A percentile compares a stretch with the other conserved stretches of the same genome.
Conservation (phyloP, 1,140 invertebrate genomes). For the Philaenus spumarius region DNA sequence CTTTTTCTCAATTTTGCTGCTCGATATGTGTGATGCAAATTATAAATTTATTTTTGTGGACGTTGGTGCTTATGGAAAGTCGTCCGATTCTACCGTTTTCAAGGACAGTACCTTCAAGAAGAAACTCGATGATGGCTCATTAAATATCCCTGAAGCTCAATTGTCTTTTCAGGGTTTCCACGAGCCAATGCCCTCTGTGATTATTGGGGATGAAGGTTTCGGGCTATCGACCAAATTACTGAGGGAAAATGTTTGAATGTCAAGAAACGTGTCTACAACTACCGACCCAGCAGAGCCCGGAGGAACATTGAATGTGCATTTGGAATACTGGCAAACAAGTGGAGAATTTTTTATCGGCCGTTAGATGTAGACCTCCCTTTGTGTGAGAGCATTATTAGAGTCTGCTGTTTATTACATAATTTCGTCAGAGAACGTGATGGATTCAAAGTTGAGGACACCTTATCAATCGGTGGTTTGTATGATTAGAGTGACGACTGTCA, state of each 20-base stretch:
- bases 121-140: background rate
- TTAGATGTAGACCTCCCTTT: constrained; percentile 27
- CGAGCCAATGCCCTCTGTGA: background rate
- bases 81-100: too few relatives aligned
- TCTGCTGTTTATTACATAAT: constrained; percentile 3
- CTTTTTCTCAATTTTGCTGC: constrained; percentile 11
- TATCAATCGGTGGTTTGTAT: background rate
- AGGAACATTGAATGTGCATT: constrained; percentile 33
- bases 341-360: constrained; percentile 30
- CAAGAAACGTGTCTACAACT: constrained; percentile 38
- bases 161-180: background rate
- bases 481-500: background rate
- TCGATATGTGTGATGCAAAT: constrained; percentile 9
- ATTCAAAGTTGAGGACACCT: background rate
- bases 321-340: constrained; percentile 31
- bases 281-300: constrained; percentile 30
- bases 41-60: too few relatives aligned
- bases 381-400: background rate
- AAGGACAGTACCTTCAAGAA: too few relatives aligned
- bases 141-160: background rate
- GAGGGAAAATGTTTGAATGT: constrained; percentile 19
- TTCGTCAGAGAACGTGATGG: constrained; percentile 3
- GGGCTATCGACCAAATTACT: background rate
- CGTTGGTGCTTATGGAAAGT: too few relatives aligned
- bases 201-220: constrained; percentile 5